Evolutionary conservation across 2,113 vertebrate genomes (phyloP).

Genomic region (Spea bombifrons): DNA sequence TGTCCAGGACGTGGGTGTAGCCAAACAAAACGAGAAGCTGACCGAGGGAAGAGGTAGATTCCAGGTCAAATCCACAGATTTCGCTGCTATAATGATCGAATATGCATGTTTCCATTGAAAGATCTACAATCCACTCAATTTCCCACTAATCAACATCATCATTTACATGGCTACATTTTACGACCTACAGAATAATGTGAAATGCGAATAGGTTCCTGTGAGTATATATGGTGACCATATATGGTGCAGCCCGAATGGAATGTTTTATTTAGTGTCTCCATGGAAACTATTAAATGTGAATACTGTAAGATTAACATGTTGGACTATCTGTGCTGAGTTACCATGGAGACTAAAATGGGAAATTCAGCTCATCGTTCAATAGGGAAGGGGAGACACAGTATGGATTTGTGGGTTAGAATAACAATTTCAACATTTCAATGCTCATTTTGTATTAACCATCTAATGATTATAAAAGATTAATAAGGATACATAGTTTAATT

Average conservation of each 20-base stretch:
- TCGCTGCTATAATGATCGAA: no score
- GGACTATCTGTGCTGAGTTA: conserved; percentile 19
- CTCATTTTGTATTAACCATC: neutral
- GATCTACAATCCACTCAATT: no score
- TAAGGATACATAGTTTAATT: neutral
- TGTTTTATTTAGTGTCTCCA: conserved; percentile 40
- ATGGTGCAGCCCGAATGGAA: conserved; percentile 4
- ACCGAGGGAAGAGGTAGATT: no score
- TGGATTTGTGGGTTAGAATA: neutral
- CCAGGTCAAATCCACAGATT: no score
- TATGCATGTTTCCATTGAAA: no score
- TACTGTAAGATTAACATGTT: conserved; percentile 30
- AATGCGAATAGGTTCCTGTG: neutral
- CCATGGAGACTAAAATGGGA: conserved; percentile 21
- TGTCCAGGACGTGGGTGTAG: no score
- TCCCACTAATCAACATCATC: no score
- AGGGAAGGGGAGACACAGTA: neutral
- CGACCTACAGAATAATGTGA: neutral
- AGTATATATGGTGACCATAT: conserved; percentile 22
- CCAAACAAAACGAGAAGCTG: no score
- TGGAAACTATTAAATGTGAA: conserved; percentile 40
- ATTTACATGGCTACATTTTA: neutral
- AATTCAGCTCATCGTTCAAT: neutral
- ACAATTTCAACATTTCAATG: neutral
- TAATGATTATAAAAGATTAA: neutral